Evolutionary conservation across 2,797 vertebrate genomes (phyloP), one percentile per base, ranked within the genome.

Genomic region (Acanthurus tractus): DNA sequence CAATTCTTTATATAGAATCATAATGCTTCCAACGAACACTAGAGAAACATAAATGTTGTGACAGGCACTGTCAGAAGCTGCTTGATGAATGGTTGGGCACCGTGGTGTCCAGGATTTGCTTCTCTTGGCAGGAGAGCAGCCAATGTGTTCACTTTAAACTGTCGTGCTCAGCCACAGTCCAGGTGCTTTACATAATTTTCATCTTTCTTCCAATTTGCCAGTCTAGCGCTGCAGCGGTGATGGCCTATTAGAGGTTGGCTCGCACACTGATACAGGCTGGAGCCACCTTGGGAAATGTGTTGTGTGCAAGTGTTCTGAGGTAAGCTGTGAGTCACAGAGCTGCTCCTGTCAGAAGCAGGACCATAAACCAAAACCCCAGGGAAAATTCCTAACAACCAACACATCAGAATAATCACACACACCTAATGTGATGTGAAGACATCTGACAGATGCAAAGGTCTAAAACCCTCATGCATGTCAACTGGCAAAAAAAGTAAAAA

Each of bases 171-270:
- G 20, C 7, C 8, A 22, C 65, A 74, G 72, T 70, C 73, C 57
- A n/a, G 56, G 52, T 29, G 57, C 69, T 84, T 75, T 72, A 70
- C 69, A 69, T 93, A 90, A 90, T 89, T 90, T 83, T 50, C 52
- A 40, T 80, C 68, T 36, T 74, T 81, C 69, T 81, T 50, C 18
- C 57, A 58, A 53, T 64, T 67, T 78, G 53, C 34, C 29, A 9
- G 70, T 71, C 64, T 66, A 36, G 78, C 29, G 63, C 61, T 62
- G 82, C 67, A 79, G 82, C 74, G 77, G 71, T 58, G 67, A 78
- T 62, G 63, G 78, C 66, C 78, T 82, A 76, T 90, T 83, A 80
- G 82, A 59, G 55, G 61, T 54, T 68, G 0, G 58, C 55, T 71
- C 23, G 17, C 78, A 59, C 68, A 46, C 63, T 46, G 57, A 79